Evolutionary conservation across 2,888 invertebrate species (phyloP).

Genomic region (Ceraclea dissimilis): DNA sequence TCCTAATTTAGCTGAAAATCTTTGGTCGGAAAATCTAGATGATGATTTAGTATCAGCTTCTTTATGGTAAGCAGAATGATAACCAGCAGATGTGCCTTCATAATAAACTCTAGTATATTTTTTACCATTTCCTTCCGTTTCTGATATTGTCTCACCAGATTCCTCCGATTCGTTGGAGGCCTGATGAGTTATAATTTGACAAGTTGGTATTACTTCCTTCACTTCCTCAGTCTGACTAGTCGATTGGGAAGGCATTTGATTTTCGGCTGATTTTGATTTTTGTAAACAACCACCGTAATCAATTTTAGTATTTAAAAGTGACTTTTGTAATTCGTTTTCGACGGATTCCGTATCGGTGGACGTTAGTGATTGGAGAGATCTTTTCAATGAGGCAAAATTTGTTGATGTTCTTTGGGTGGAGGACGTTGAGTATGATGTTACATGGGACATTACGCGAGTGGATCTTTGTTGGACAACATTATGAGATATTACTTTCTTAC

Average conservation of each 20-base stretch:
- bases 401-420: conserved; percentile 18
- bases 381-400: conserved; percentile 21
- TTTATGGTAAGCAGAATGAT: conserved; percentile 33
- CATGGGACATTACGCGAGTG: conserved; percentile 20
- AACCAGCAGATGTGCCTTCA: conserved; percentile 31
- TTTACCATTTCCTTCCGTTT: conserved; percentile 26
- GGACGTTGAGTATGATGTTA: conserved; percentile 24
- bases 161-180: conserved; percentile 53
- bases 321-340: conserved; percentile 13
- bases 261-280: conserved; percentile 5
- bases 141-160: conserved; percentile 39
- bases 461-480: conserved; percentile 25
- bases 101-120: conserved; percentile 29
- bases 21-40: conserved; percentile 23
- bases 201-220: conserved; percentile 32
- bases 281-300: conserved; percentile 12
- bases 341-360: conserved; percentile 15
- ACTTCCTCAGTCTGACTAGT: conserved; percentile 24
- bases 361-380: conserved; percentile 24
- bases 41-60: conserved; percentile 31
- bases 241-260: conserved; percentile 11
- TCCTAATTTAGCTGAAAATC: conserved; percentile 48
- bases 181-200: conserved; percentile 41
- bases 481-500: conserved; percentile 23
- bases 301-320: conserved; percentile 13